Evolutionary conservation across 23 tunicate species (phyloP).

Genomic region (Phallusia fumigata): DNA sequence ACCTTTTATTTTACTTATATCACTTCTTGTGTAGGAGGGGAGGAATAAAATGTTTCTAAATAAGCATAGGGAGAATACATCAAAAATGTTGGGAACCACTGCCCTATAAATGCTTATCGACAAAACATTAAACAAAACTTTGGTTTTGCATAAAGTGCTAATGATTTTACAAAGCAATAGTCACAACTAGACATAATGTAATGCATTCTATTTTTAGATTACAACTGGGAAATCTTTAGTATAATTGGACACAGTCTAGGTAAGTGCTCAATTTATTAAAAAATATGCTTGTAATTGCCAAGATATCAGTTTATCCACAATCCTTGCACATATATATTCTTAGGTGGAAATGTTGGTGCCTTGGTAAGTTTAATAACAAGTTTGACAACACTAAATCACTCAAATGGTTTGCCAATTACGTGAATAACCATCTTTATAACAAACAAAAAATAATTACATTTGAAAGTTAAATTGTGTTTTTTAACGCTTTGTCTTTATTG

Average conservation of each 20-base stretch:
- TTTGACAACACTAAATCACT: neutral
- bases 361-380: neutral
- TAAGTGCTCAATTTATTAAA: slow-evolving; percentile 1
- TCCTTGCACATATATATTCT: neutral
- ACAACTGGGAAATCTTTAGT: slow-evolving; percentile 2
- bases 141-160: neutral
- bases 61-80: no score
- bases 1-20: no score
- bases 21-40: no score
- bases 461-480: neutral
- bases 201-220: neutral
- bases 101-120: no score
- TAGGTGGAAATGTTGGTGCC: neutral
- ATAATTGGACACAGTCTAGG: slow-evolving; percentile 36
- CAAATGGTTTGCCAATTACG: neutral
- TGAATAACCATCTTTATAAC: neutral
- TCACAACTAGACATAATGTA: neutral
- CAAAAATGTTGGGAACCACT: no score
- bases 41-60: no score
- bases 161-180: neutral
- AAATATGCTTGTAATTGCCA: neutral
- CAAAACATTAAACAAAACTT: neutral
- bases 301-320: neutral
- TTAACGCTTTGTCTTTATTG: neutral
- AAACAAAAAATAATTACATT: neutral